Base-by-base conservation (phyloP, 2,888 invertebrate species). In the Tuberolachnus salignus region DNA sequence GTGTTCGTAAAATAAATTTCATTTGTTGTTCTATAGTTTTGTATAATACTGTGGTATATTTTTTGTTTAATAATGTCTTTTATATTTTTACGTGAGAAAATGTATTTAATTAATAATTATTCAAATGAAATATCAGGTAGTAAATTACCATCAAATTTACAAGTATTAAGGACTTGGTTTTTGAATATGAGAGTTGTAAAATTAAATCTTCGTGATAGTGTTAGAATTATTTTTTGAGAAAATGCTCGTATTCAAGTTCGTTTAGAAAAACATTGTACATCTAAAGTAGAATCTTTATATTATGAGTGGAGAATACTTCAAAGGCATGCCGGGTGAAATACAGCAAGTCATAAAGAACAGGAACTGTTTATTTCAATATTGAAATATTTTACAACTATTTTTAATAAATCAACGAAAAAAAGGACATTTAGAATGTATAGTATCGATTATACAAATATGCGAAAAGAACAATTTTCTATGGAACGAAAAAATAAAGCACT, bases 201-300 rank as follows among this genome's bases (percentile, higher is more conserved):
- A 51, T 63, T 46, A 10, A 61, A 42, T 51, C 49, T 63, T 61
- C 26, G 61, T n/a, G 49, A 73, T 26, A 63, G 49, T 73, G 63
- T 51, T 16, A 44, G 23, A n/a, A n/a, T n/a, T n/a, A 11, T 61
- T 26, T 73, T 73, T 73, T 63, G 73, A 51, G 23, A 49, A 21
- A 73, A 63, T 11, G 73, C 73, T 3, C 63, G 73, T 26, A 63
- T 73, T 73, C 49, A 63, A 61, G 19, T 51, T n/a, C 13, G 49
- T 1, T 44, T 42, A 51, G 23, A 61, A n/a, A n/a, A n/a, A n/a
- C n/a, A n/a, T n/a, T n/a, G n/a, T n/a, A n/a, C n/a, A n/a, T n/a
- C n/a, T n/a, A 57, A 23, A 61, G 23, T 73, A 0, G 51, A 73
- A 73, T 9, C 42, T 19, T 46, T 73, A 49, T 61, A 73, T 23